A percentile compares a stretch with the other conserved stretches of the same genome.
These are phyloP conservation scores for Cartodere bifasciata DNA, from an alignment of 2,888 invertebrate species.

Conservation along the genomic window DNA sequence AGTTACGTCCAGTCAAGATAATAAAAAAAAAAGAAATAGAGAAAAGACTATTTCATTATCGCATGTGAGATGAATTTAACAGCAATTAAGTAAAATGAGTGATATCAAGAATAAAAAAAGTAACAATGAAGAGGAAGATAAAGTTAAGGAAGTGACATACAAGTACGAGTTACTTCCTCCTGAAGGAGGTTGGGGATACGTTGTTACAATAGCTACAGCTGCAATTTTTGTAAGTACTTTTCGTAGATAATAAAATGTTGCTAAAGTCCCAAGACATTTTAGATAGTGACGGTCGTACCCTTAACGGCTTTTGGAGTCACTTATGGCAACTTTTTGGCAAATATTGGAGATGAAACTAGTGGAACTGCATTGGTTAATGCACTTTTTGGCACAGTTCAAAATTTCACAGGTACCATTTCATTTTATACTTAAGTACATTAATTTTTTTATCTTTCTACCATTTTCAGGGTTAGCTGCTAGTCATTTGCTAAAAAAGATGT, in stretches of 20 bases:
- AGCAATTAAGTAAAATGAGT: too few relatives aligned
- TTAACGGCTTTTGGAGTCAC: constrained; percentile 57
- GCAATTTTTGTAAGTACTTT: constrained; percentile 56
- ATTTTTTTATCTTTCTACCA: constrained; percentile 7
- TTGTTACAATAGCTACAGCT: constrained; percentile 60
- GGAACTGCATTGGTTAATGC: constrained; percentile 58
- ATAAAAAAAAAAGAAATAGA: too few relatives aligned
- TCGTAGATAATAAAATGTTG: constrained; percentile 3
- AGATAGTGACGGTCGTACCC: constrained; percentile 57
- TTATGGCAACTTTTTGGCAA: constrained; percentile 55
- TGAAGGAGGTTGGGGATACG: constrained; percentile 67
- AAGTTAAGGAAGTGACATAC: constrained; percentile 2
- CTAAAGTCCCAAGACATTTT: constrained; percentile 19
- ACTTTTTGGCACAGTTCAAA: constrained; percentile 51
- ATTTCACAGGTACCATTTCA: constrained; percentile 45
- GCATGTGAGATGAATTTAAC: too few relatives aligned
- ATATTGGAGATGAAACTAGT: constrained; percentile 53
- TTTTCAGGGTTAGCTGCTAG: constrained; percentile 54
- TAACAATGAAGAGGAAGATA: not conserved
- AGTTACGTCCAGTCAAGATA: too few relatives aligned
- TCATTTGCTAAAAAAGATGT: constrained; percentile 49
- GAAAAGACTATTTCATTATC: too few relatives aligned
- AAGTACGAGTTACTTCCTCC: constrained; percentile 23
- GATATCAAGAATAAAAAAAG: too few relatives aligned
- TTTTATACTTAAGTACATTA: not conserved